Conservation (phyloP, 2,888 invertebrate genomes). For the Apocheima hispidaria region DNA sequence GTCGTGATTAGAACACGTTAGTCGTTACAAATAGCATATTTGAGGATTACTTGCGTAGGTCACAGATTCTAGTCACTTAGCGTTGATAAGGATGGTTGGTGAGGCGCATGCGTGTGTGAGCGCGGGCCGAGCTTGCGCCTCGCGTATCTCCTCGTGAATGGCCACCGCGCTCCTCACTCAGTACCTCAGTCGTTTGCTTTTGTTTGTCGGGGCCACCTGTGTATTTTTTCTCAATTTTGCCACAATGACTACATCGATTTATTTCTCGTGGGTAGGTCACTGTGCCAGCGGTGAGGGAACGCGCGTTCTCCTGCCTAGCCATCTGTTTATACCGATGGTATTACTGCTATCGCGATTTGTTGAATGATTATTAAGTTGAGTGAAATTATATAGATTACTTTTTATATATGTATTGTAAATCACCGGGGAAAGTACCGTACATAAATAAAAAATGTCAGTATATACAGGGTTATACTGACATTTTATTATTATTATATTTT, state of each 20-base stretch:
- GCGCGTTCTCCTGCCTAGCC: slow-evolving; percentile 19
- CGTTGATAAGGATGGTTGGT: slow-evolving; percentile 57
- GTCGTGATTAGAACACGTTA: slow-evolving; percentile 36
- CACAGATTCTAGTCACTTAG: slow-evolving; percentile 48
- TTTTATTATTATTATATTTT: too few relatives aligned
- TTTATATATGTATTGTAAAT: too few relatives aligned
- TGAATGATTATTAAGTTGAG: too few relatives aligned
- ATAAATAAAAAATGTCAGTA: too few relatives aligned
- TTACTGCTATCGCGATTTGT: not conserved
- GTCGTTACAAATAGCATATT: slow-evolving; percentile 35
- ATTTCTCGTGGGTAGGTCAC: slow-evolving; percentile 68
- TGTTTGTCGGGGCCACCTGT: slow-evolving; percentile 42
- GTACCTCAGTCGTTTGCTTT: slow-evolving; percentile 38
- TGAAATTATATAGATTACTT: too few relatives aligned
- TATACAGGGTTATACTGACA: too few relatives aligned
- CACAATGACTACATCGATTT: slow-evolving; percentile 74
- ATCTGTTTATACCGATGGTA: slow-evolving; percentile 3
- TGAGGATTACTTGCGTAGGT: slow-evolving; percentile 33
- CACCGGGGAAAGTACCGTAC: too few relatives aligned
- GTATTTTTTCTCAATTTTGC: slow-evolving; percentile 41
- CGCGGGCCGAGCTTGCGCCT: slow-evolving; percentile 68
- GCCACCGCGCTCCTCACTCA: slow-evolving; percentile 18
- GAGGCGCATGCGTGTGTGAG: slow-evolving; percentile 65
- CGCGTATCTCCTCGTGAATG: slow-evolving; percentile 63
- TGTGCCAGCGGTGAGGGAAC: slow-evolving; percentile 57